A percentile compares a stretch with the other conserved stretches of the same genome.
Conservation (phyloP, 2,797 vertebrate genomes). For the Tragelaphus eurycerus region DNA sequence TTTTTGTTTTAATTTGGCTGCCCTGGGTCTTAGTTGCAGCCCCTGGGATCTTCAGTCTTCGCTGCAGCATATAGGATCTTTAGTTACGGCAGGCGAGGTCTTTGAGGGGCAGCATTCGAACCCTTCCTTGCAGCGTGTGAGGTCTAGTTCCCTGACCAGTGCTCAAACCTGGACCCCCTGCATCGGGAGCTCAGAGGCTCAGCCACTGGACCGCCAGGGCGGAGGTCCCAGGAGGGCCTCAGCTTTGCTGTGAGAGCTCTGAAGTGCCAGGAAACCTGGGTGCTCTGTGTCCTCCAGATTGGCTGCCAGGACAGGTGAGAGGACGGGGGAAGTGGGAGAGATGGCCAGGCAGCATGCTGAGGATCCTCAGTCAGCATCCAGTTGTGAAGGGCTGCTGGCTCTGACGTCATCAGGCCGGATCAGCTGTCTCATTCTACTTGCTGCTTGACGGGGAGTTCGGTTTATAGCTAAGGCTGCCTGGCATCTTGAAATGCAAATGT, state of each 20-base stretch:
- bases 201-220: background rate
- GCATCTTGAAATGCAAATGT: background rate
- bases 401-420: too few species aligned
- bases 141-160: background rate
- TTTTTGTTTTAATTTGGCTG: background rate
- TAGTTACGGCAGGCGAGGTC: background rate
- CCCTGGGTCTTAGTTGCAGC: background rate
- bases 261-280: background rate
- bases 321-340: conserved; percentile 2
- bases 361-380: background rate
- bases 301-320: background rate
- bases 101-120: background rate
- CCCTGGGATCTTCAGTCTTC: background rate
- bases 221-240: background rate
- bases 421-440: background rate
- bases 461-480: background rate
- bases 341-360: fast-evolving
- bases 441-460: background rate
- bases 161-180: background rate
- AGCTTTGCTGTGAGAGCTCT: background rate
- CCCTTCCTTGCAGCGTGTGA: background rate
- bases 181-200: fast-evolving
- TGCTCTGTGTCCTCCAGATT: background rate
- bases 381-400: background rate
- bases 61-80: fast-evolving